Evolutionary conservation across 2,113 vertebrate genomes (phyloP), one percentile per base, ranked within the genome.

Genomic region (Esox niger): DNA sequence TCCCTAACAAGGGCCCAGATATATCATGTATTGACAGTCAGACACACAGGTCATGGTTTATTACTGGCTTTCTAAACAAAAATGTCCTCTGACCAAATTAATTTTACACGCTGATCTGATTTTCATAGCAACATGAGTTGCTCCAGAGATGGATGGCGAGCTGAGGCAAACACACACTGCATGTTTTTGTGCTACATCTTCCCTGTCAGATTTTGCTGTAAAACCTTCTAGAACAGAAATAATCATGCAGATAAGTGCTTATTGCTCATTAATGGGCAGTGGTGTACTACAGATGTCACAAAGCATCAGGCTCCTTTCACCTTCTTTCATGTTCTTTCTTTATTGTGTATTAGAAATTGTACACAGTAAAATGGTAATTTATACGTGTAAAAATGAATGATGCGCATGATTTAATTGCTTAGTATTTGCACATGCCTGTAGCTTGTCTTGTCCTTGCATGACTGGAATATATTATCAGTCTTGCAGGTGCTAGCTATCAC

Each of bases 101-200:
- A 66, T 77, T 23, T 52, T 35, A 21, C 54, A 17, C n/a, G 15
- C 6, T 21, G 58, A 54, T 64, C 49, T 2, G 47, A 75, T 69
- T 52, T 55, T 60, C 73, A 49, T 68, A 30, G 72, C 66, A 65
- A 65, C 33, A 74, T 64, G 43, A 69, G 32, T 62, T 69, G 32
- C 29, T 13, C 38, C 54, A 38, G 21, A 55, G 69, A 61, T 65
- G 43, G 57, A 64, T 64, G 46, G 13, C 25, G 31, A 29, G 33
- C 25, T 35, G 38, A 64, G 72, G 62, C 61, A 43, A 26, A 27
- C 46, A 30, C 64, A 33, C 58, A 57, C 29, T 58, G 15, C 43
- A 60, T 23, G 47, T n/a, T n/a, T n/a, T n/a, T n/a, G n/a, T 52
- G n/a, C 47, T 21, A 52, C 20, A 52, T 52, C 47, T 52, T 52